A percentile compares a stretch with the other conserved stretches of the same genome.
Evolutionary conservation across 2,113 vertebrate genomes (phyloP).

Genomic region (Siniperca chuatsi): DNA sequence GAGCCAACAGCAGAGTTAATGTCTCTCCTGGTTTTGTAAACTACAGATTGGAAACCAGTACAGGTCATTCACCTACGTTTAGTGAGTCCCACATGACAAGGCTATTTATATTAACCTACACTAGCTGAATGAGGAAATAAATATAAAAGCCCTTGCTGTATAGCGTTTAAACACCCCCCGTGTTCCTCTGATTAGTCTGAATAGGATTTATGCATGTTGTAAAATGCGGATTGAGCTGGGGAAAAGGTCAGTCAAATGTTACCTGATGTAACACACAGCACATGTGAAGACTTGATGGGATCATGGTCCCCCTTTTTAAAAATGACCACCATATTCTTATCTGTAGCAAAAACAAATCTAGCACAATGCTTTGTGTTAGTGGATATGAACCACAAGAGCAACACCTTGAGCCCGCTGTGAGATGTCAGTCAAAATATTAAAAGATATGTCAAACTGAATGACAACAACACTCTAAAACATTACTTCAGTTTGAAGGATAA

Average conservation of each 20-base stretch:
- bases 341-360: neutral
- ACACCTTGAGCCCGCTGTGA: neutral
- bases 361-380: neutral
- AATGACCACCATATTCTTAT: neutral
- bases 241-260: neutral
- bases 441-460: neutral
- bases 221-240: rapidly evolving
- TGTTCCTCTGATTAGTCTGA: neutral
- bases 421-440: neutral
- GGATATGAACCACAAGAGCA: neutral
- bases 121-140: neutral
- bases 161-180: neutral
- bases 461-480: neutral
- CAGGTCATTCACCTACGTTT: conserved; percentile 3
- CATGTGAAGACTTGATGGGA: neutral
- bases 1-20: conserved; percentile 13
- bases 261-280: neutral
- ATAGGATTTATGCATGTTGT: neutral
- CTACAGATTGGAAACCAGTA: conserved; percentile 22
- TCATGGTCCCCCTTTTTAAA: neutral
- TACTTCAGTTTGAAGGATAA: neutral
- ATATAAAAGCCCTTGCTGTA: neutral
- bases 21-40: conserved; percentile 27
- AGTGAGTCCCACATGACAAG: conserved; percentile 7
- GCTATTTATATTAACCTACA: conserved; percentile 11